phyloP scores from a whole-genome alignment of 35 echinoderm and acorn worm species.

The Ptychodera flava region DNA sequence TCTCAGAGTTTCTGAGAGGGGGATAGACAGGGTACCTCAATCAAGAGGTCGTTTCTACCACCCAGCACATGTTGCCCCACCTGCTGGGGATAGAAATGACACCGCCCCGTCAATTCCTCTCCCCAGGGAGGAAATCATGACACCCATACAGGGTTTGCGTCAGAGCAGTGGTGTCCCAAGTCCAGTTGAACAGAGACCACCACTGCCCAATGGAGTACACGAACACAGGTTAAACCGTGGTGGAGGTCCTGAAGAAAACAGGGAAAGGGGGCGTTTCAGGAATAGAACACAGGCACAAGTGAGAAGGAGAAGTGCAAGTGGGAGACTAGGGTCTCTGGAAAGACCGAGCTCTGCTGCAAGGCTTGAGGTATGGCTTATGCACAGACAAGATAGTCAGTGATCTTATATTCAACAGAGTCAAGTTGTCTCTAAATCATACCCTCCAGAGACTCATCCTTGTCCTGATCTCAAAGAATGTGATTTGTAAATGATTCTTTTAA shows the following conservation, averaged over 20 bases:
- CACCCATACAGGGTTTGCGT: slow-evolving; percentile 30
- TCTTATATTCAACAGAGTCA: no score
- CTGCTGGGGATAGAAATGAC: neutral
- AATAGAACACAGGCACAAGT: neutral
- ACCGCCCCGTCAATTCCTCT: slow-evolving; percentile 55
- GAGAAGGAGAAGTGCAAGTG: neutral
- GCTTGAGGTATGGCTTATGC: neutral
- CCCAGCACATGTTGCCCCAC: neutral
- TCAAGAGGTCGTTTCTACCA: neutral
- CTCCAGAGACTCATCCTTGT: no score
- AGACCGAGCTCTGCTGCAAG: neutral
- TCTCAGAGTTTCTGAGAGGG: neutral
- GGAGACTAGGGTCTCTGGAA: neutral
- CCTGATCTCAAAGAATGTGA: no score
- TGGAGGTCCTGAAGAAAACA: neutral
- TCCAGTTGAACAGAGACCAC: neutral
- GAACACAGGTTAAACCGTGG: neutral
- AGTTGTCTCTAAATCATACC: no score
- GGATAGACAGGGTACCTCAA: neutral
- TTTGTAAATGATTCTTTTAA: no score
- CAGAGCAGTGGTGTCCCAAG: neutral
- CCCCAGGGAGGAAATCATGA: slow-evolving; percentile 42
- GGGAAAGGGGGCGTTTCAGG: neutral
- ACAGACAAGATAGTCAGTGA: no score
- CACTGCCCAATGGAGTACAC: neutral